phyloP scores from a whole-genome alignment of 2,797 vertebrate genomes.

The Capromys pilorides region DNA sequence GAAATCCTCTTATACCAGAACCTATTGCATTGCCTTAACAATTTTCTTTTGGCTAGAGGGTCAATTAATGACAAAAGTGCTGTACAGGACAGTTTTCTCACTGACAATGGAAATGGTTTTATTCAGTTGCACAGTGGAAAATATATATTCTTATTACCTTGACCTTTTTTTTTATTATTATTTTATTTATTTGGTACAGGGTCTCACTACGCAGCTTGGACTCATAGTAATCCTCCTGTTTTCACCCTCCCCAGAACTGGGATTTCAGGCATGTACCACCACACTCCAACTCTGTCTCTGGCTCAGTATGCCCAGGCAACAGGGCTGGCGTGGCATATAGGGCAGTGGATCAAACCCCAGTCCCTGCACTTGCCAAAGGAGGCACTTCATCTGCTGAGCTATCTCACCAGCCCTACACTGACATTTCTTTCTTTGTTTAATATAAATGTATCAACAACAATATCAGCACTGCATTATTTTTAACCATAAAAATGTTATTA shows the following conservation, averaged over 20 bases:
- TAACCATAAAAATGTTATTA: slow-evolving; percentile 60
- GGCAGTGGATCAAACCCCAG: too few species aligned
- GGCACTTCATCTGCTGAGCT: too few species aligned
- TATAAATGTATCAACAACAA: slow-evolving; percentile 63
- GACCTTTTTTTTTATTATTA: slow-evolving; percentile 5
- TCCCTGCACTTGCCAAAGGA: too few species aligned
- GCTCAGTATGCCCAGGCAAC: too few species aligned
- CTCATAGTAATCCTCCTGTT: too few species aligned
- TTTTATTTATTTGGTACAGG: too few species aligned
- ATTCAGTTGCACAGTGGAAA: slow-evolving; percentile 54
- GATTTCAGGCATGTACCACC: too few species aligned
- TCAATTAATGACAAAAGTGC: slow-evolving; percentile 40
- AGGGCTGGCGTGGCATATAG: too few species aligned
- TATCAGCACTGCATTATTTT: slow-evolving; percentile 55
- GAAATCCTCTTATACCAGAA: not conserved
- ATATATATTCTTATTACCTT: slow-evolving; percentile 64
- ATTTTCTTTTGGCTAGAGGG: not conserved
- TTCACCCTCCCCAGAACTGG: too few species aligned
- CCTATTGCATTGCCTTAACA: not conserved
- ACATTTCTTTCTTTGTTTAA: slow-evolving; percentile 44
- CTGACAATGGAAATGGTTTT: slow-evolving; percentile 48
- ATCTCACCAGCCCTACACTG: not conserved
- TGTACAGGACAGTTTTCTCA: not conserved
- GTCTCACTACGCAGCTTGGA: too few species aligned
- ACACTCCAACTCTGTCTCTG: too few species aligned